phyloP scores from a whole-genome alignment of 1,140 invertebrate species.

The Lordiphosa clarofinis region DNA sequence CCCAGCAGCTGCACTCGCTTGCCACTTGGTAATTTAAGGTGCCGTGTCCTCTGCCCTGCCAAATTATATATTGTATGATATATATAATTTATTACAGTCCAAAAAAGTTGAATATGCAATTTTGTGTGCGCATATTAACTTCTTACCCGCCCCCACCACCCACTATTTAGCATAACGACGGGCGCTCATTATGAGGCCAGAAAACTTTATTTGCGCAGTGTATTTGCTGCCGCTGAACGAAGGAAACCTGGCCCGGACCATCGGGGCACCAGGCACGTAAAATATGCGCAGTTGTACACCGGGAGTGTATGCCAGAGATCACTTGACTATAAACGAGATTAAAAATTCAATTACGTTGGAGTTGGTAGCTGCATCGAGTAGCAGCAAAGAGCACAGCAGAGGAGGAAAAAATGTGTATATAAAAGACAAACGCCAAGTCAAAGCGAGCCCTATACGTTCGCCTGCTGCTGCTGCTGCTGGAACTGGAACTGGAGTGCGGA shows the following conservation, averaged over 20 bases:
- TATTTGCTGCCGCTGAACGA: slow-evolving; percentile 42
- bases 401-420: slow-evolving; percentile 15
- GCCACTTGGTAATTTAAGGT: slow-evolving; percentile 22
- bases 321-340: slow-evolving; percentile 78
- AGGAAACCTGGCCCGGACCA: slow-evolving; percentile 28
- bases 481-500: slow-evolving; percentile 9
- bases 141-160: neutral
- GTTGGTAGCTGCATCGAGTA: slow-evolving; percentile 72
- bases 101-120: slow-evolving; percentile 66
- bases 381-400: slow-evolving; percentile 44
- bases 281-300: slow-evolving; percentile 57
- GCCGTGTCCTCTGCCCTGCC: slow-evolving; percentile 33
- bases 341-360: slow-evolving; percentile 78
- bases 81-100: slow-evolving; percentile 55
- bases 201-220: slow-evolving; percentile 66
- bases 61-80: slow-evolving; percentile 45
- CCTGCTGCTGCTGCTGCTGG: slow-evolving; percentile 5
- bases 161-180: slow-evolving; percentile 72
- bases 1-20: slow-evolving; percentile 8
- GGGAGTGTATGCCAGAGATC: slow-evolving; percentile 72
- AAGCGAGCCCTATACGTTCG: slow-evolving; percentile 60
- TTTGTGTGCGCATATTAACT: slow-evolving; percentile 27
- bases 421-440: slow-evolving; percentile 42
- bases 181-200: slow-evolving; percentile 56
- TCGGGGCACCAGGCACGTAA: slow-evolving; percentile 45